These are phyloP conservation scores for Pantala flavescens DNA, from an alignment of 1,140 invertebrate genomes.

Conservation along the genomic window DNA sequence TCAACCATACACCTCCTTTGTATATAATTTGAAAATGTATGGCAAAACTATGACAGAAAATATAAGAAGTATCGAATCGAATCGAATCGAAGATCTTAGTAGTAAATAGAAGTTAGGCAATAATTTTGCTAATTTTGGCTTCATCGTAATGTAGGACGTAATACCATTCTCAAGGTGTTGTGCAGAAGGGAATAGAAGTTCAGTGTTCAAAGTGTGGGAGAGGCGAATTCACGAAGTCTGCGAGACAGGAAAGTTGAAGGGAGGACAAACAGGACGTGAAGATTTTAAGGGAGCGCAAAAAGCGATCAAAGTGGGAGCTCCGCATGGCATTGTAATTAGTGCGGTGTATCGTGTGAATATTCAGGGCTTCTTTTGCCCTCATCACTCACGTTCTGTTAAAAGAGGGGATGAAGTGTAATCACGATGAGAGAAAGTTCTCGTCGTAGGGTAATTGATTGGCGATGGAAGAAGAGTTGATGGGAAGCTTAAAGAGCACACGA, in stretches of 20 bases:
- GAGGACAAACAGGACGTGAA: not conserved
- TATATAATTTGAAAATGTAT: too few species aligned
- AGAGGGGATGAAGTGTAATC: not conserved
- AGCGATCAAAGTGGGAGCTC: not conserved
- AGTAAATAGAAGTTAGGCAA: too few species aligned
- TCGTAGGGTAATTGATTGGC: too few species aligned
- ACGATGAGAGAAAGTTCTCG: not conserved
- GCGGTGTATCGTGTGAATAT: conserved; percentile 5
- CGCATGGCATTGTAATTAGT: not conserved
- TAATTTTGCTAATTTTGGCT: too few species aligned
- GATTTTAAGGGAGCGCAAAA: not conserved
- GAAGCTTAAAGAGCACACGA: too few species aligned
- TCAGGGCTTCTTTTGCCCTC: not conserved
- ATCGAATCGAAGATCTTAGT: too few species aligned
- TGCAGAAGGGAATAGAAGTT: not conserved
- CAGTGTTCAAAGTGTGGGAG: not conserved
- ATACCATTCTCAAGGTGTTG: not conserved
- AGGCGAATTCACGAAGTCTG: not conserved
- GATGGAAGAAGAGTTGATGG: too few species aligned
- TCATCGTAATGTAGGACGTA: too few species aligned
- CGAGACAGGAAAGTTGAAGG: not conserved
- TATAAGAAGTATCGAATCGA: too few species aligned
- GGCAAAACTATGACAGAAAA: too few species aligned
- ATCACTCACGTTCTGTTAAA: not conserved
- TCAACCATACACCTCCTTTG: too few species aligned